phyloP scores from a whole-genome alignment of 2,888 invertebrate genomes.

The Cacoxenus indagator region DNA sequence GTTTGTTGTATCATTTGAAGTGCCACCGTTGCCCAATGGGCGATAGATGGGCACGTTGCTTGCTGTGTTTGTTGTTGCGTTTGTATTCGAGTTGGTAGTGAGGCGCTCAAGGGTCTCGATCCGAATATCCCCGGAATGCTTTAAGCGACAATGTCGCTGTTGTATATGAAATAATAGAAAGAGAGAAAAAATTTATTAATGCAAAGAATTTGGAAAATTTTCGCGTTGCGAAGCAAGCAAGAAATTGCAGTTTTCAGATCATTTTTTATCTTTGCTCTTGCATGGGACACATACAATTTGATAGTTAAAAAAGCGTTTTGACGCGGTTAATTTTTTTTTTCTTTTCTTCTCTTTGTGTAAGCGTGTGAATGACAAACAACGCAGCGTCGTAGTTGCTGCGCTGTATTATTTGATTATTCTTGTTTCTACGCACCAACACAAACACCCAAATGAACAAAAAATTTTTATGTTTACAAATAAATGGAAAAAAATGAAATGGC shows the following conservation, averaged over 20 bases:
- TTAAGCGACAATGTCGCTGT: constrained; percentile 84
- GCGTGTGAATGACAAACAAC: not conserved
- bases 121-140: constrained; percentile 82
- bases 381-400: not conserved
- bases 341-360: not conserved
- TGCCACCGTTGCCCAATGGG: constrained; percentile 54
- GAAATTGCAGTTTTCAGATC: too few species aligned
- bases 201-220: not conserved
- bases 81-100: constrained; percentile 29
- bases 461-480: too few species aligned
- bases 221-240: too few species aligned
- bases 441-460: too few species aligned
- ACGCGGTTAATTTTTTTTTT: not conserved
- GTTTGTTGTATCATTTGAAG: constrained; percentile 50
- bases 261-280: not conserved
- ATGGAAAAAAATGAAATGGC: not conserved
- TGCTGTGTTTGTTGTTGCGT: constrained; percentile 17
- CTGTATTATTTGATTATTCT: not conserved
- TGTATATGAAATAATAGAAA: constrained; percentile 20
- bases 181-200: constrained; percentile 19
- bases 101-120: constrained; percentile 73
- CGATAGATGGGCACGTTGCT: constrained; percentile 60
- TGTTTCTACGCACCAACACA: not conserved
- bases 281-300: not conserved
- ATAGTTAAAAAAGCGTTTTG: not conserved